Percentiles rank a stretch among this genome's conserved stretches.
phyloP scores from a whole-genome alignment of 2,888 invertebrate genomes.

The Adela reaumurella region DNA sequence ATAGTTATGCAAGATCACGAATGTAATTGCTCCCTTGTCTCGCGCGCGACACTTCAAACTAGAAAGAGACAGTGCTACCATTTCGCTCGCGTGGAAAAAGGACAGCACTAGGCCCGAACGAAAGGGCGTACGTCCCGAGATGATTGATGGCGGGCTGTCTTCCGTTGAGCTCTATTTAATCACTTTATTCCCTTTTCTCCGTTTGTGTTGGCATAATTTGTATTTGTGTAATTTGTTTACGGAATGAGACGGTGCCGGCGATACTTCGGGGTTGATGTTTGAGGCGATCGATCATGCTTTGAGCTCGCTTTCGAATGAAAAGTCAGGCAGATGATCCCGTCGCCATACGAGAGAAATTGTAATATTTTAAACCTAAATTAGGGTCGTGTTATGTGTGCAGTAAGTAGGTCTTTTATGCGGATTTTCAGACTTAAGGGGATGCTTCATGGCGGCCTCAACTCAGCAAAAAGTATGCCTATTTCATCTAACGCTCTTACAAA shows the following conservation, averaged over 20 bases:
- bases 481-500: too few species aligned
- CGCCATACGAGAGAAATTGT: too few species aligned
- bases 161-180: conserved; percentile 58
- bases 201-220: conserved; percentile 55
- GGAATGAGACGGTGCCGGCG: conserved; percentile 35
- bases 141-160: conserved; percentile 57
- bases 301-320: neutral
- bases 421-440: too few species aligned
- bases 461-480: too few species aligned
- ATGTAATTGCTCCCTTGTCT: conserved; percentile 59
- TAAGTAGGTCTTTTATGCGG: too few species aligned
- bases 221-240: conserved; percentile 55
- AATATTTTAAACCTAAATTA: too few species aligned
- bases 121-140: conserved; percentile 51
- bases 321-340: neutral
- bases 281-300: neutral
- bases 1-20: conserved; percentile 55
- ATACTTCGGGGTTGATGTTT: neutral
- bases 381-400: too few species aligned
- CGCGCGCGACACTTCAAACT: conserved; percentile 52
- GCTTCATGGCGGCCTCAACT: too few species aligned
- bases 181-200: conserved; percentile 59
- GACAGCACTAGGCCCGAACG: conserved; percentile 27
- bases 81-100: conserved; percentile 22
- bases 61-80: conserved; percentile 31